These are phyloP conservation scores for Anguilla pacifica DNA, from an alignment of 2,797 vertebrate genomes.

Conservation along the genomic window DNA sequence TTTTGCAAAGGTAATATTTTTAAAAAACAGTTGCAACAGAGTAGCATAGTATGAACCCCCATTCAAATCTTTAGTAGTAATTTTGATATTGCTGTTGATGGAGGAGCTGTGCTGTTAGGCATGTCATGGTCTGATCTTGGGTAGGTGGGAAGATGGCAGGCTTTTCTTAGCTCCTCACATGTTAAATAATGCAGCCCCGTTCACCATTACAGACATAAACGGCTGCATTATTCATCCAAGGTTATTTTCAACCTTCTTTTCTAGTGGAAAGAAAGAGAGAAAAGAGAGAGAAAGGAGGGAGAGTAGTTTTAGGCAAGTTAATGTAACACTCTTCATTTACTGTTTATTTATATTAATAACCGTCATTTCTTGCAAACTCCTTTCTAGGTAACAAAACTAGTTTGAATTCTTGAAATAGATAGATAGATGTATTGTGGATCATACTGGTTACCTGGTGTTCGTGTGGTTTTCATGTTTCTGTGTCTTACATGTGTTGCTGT, in stretches of 20 bases:
- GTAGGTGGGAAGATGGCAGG: background rate
- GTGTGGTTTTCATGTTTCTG: no score
- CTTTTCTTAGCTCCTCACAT: constrained; percentile 24
- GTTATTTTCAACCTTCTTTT: constrained; percentile 25
- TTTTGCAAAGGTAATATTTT: no score
- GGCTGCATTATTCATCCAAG: constrained; percentile 37
- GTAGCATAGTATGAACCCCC: background rate
- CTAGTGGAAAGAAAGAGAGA: background rate
- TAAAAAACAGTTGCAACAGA: background rate
- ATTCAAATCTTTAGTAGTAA: no score
- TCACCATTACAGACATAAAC: constrained; percentile 3
- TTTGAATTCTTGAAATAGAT: background rate
- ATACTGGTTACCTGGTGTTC: background rate
- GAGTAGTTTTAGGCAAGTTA: background rate
- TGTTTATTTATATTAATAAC: background rate
- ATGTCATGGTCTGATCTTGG: constrained; percentile 17
- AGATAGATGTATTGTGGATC: constrained; percentile 32
- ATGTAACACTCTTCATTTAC: background rate
- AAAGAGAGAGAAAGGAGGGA: background rate
- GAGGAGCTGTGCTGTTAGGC: background rate
- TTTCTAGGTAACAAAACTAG: background rate
- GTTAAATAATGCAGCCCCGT: constrained; percentile 32
- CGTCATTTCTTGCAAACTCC: background rate
- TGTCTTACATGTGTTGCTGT: no score
- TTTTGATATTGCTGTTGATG: no score